Evolutionary conservation across 2,888 invertebrate genomes (phyloP).

Genomic region (Hydrotaea diabolus): DNA sequence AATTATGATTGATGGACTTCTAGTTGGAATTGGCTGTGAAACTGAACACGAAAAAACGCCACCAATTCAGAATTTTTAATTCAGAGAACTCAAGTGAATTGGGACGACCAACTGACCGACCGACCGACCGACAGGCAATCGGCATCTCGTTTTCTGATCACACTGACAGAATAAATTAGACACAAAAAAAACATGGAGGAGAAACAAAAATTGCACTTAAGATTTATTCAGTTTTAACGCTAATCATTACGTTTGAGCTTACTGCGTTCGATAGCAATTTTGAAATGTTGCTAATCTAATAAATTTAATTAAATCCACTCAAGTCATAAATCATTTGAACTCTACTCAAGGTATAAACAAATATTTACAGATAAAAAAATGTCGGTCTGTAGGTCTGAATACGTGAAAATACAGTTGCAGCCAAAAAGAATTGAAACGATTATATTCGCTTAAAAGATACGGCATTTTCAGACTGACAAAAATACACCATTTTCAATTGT

Average conservation of each 20-base stretch:
- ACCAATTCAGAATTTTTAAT: background rate
- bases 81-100: conserved; percentile 41
- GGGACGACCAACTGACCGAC: conserved; percentile 26
- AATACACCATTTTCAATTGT: too few relatives aligned
- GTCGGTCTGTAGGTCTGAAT: too few relatives aligned
- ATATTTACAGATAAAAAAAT: too few relatives aligned
- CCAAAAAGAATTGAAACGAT: too few relatives aligned
- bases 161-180: background rate
- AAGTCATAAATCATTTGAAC: conserved; percentile 52
- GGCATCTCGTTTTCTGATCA: conserved; percentile 9
- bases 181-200: background rate
- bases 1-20: conserved; percentile 60
- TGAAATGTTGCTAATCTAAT: conserved; percentile 52
- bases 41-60: background rate
- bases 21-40: conserved; percentile 3
- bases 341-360: conserved; percentile 48
- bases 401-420: too few relatives aligned
- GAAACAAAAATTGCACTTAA: conserved; percentile 14
- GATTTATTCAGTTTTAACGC: conserved; percentile 5
- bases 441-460: too few relatives aligned
- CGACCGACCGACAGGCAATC: conserved; percentile 4
- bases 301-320: conserved; percentile 54
- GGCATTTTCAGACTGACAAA: too few relatives aligned
- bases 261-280: conserved; percentile 32
- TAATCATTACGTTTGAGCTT: conserved; percentile 18